phyloP scores from a whole-genome alignment of 2,888 invertebrate species.

The Mongoloraphidia duomilia region DNA sequence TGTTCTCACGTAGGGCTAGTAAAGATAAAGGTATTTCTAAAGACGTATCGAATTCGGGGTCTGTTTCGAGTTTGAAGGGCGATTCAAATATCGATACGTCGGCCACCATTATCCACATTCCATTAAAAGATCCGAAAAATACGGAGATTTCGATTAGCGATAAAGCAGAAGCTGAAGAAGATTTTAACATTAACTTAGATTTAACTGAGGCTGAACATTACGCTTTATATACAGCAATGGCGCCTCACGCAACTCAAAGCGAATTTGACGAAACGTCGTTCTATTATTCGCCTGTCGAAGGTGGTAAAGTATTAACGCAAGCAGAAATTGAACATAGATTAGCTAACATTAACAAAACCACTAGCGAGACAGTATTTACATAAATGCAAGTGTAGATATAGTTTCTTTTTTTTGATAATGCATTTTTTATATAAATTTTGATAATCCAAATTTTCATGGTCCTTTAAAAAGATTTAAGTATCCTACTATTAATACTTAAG shows the following conservation, averaged over 20 bases:
- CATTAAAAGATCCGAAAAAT: slow-evolving; percentile 37
- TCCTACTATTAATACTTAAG: not conserved
- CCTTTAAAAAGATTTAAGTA: too few relatives aligned
- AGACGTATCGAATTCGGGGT: slow-evolving; percentile 5
- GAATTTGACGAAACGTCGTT: slow-evolving; percentile 81
- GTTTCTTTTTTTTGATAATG: too few relatives aligned
- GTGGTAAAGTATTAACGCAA: slow-evolving; percentile 47
- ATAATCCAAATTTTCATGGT: not conserved
- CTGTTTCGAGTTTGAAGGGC: slow-evolving; percentile 21
- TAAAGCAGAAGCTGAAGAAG: slow-evolving; percentile 2
- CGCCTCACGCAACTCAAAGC: slow-evolving; percentile 72
- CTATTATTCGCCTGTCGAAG: slow-evolving; percentile 75
- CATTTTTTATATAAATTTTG: not conserved
- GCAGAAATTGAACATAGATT: slow-evolving; percentile 18
- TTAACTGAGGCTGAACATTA: slow-evolving; percentile 80
- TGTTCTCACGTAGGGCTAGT: slow-evolving; percentile 41
- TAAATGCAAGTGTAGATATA: too few relatives aligned
- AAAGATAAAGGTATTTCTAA: slow-evolving; percentile 31
- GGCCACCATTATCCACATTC: slow-evolving; percentile 42
- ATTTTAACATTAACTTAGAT: slow-evolving; percentile 36
- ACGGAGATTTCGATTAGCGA: slow-evolving; percentile 7
- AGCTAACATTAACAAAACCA: not conserved
- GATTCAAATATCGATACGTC: slow-evolving; percentile 11
- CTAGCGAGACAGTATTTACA: too few relatives aligned
- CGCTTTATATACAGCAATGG: slow-evolving; percentile 72